Evolutionary conservation across 2,888 invertebrate genomes (phyloP).

Genomic region (Ophion slaviceki): DNA sequence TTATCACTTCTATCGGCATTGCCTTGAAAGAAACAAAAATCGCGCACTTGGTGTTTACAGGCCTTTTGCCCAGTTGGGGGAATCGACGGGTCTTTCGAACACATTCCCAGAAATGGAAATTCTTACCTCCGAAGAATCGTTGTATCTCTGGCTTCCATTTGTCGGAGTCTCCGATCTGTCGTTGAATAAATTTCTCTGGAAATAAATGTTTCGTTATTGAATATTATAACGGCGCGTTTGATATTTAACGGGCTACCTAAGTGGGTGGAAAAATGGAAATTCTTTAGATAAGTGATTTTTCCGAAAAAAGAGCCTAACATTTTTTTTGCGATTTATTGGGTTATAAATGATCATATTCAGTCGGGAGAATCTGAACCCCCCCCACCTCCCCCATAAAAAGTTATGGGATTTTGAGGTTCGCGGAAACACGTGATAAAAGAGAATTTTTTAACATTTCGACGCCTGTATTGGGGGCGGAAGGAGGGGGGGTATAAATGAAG

Average conservation of each 20-base stretch:
- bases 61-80: not conserved
- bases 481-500: no score
- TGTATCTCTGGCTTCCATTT: slow-evolving; percentile 77
- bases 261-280: no score
- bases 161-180: slow-evolving; percentile 78
- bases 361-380: no score
- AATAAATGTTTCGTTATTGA: slow-evolving; percentile 42
- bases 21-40: slow-evolving; percentile 76
- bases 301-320: no score
- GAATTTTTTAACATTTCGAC: no score
- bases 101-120: not conserved
- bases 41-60: not conserved
- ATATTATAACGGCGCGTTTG: not conserved
- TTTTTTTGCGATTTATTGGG: no score
- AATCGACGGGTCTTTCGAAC: not conserved
- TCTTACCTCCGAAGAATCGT: slow-evolving; percentile 79
- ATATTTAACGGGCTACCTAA: not conserved
- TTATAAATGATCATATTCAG: no score
- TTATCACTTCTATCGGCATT: slow-evolving; percentile 86
- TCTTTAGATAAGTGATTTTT: no score
- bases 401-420: no score
- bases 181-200: slow-evolving; percentile 81
- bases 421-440: no score
- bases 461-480: no score
- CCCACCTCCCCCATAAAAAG: no score